Evolutionary conservation across 2,797 vertebrate genomes (phyloP).

Genomic region (Anguilla obscura): DNA sequence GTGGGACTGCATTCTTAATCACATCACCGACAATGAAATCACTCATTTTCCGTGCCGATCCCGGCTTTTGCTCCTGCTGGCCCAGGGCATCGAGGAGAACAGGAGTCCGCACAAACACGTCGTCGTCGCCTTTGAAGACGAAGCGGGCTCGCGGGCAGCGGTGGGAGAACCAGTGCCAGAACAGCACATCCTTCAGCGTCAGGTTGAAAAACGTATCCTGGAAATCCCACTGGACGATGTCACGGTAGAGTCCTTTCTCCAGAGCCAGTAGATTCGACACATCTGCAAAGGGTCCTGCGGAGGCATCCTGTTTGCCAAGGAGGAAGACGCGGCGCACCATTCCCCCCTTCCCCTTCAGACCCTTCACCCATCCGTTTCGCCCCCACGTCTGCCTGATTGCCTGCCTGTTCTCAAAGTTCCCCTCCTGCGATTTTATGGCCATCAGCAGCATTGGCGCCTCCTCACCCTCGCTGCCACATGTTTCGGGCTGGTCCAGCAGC

Average conservation of each 20-base stretch:
- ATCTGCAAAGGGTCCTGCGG: background rate
- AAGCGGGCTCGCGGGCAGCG: conserved; percentile 56
- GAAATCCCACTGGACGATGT: conserved; percentile 77
- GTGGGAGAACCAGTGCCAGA: conserved; percentile 71
- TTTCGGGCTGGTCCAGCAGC: conserved; percentile 53
- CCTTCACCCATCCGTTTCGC: conserved; percentile 53
- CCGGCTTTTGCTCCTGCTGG: conserved; percentile 41
- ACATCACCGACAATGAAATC: conserved; percentile 69
- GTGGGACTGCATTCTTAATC: conserved; percentile 53
- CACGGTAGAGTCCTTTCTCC: conserved; percentile 56
- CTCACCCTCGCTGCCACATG: conserved; percentile 52
- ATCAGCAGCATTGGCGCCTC: conserved; percentile 63
- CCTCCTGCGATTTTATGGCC: conserved; percentile 66
- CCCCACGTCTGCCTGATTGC: conserved; percentile 75
- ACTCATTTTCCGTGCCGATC: conserved; percentile 19
- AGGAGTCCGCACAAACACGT: conserved; percentile 70
- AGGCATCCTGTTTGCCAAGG: conserved; percentile 55
- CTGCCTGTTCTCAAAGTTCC: conserved; percentile 64
- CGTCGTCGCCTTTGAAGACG: conserved; percentile 75
- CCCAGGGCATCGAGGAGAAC: conserved; percentile 63
- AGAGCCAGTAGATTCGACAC: conserved; percentile 42
- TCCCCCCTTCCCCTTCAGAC: conserved; percentile 35
- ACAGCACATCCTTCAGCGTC: conserved; percentile 73
- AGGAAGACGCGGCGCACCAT: conserved; percentile 71
- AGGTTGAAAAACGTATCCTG: conserved; percentile 75